Base-by-base conservation (phyloP, 2,797 vertebrate species). In the Serranus cabrilla region DNA sequence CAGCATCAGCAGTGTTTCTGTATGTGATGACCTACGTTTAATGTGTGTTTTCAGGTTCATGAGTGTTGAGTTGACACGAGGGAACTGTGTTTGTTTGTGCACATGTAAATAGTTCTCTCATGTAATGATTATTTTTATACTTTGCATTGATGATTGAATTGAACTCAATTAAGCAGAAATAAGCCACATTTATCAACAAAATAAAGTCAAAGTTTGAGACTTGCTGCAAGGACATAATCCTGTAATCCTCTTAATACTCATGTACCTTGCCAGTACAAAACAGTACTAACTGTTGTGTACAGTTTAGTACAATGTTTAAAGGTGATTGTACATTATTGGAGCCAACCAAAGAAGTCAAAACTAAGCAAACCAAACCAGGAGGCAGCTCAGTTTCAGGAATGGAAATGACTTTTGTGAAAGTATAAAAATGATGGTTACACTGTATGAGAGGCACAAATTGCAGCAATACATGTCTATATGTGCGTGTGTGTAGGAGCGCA, bases 381-480 rank as follows among this genome's bases (percentile, higher is more conserved):
- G 56, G 40, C 21, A 64, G 55, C 43, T 21, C 11, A 11, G 11
- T 20, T 17, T 60, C 54, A 50, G 34, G 0, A 68, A 47, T 73
- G 18, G 18, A 37, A 63, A 74, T 49, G 0, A 31, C 9, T 20
- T 50, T 27, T 65, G 8, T 60, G 3, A 46, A 65, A 67, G 49
- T 56, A 42, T 58, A 58, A 59, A 67, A 65, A 34, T 40, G 3
- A 52, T 66, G 21, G 4, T 57, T 58, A 8, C 50, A 50, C 42
- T 67, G n/a, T 83, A 34, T 60, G n/a, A 62, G 39, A 57, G 25
- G 31, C 31, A 55, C 16, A 64, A 55, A 47, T 42, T 46, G 8
- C 1, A 68, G 46, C 31, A 31, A 54, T 34, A 34, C 34, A 34
- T 34, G 21, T 71, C 10, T 63, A 18, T 49, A 12, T 59, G 5